phyloP scores from a whole-genome alignment of 1,140 invertebrate genomes.

The Drosophila melanogaster region DNA sequence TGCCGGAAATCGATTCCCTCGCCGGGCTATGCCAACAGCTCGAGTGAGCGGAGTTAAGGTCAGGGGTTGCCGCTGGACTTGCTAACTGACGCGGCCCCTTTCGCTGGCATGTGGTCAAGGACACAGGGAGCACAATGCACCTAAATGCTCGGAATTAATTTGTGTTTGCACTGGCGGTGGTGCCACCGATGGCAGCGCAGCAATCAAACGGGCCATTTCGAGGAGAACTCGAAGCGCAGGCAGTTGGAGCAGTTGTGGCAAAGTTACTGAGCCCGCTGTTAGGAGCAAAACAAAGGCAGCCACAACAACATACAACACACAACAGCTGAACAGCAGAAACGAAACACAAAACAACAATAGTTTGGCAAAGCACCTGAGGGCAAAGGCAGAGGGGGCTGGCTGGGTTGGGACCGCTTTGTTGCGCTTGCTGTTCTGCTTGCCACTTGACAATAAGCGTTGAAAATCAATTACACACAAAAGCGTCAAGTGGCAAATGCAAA shows the following conservation, averaged over 20 bases:
- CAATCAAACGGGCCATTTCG: conserved; percentile 18
- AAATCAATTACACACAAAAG: conserved; percentile 78
- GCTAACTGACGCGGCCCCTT: neutral
- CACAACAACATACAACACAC: conserved; percentile 10
- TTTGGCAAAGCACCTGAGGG: conserved; percentile 35
- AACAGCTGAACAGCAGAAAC: conserved; percentile 11
- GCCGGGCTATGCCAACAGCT: neutral
- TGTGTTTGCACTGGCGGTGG: conserved; percentile 36
- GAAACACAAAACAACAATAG: conserved; percentile 38
- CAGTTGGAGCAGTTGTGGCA: neutral
- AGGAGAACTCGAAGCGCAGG: neutral
- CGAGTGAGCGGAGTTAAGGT: conserved; percentile 15
- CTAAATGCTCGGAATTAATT: conserved; percentile 44
- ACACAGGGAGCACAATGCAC: conserved; percentile 37
- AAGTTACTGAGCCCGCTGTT: conserved; percentile 3
- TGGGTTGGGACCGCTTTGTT: conserved; percentile 22
- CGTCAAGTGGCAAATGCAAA: conserved; percentile 69
- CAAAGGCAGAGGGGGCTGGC: neutral
- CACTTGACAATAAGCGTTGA: conserved; percentile 77
- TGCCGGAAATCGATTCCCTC: neutral
- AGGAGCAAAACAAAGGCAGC: conserved; percentile 50
- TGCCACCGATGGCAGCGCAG: neutral
- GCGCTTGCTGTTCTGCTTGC: conserved; percentile 40
- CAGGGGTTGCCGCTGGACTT: conserved; percentile 20
- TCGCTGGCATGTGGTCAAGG: conserved; percentile 29